phyloP scores from a whole-genome alignment of 1,140 invertebrate genomes.

The Drosophila bipectinata region DNA sequence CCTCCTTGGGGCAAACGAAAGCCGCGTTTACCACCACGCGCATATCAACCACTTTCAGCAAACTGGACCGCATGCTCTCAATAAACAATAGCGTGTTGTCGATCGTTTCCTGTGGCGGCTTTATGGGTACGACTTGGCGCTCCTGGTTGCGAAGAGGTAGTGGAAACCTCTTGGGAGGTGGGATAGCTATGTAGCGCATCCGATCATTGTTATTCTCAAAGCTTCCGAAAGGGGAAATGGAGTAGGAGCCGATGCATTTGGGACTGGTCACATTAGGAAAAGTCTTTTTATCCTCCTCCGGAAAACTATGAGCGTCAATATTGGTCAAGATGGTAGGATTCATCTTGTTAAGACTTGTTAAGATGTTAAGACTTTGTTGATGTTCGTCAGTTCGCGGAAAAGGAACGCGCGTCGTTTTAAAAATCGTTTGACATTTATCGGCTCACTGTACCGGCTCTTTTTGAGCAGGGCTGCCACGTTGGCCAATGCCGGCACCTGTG shows the following conservation, averaged over 20 bases:
- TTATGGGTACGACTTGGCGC: background rate
- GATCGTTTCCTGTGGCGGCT: background rate
- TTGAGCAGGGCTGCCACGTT: slow-evolving; percentile 4
- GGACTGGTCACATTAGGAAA: slow-evolving; percentile 40
- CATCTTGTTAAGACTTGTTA: background rate
- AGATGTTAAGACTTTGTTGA: background rate
- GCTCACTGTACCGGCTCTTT: no score
- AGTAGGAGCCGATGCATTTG: slow-evolving; percentile 26
- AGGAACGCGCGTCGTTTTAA: background rate
- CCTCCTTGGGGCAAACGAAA: slow-evolving; percentile 49
- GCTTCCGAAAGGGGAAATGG: slow-evolving; percentile 30
- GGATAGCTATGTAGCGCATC: slow-evolving; percentile 28
- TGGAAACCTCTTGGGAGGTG: slow-evolving; percentile 1
- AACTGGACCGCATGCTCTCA: background rate
- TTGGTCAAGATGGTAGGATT: background rate
- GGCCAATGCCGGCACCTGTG: background rate
- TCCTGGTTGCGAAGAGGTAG: slow-evolving; percentile 12
- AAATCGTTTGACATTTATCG: background rate
- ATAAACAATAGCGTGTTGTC: slow-evolving; percentile 52
- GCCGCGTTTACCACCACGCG: slow-evolving; percentile 17
- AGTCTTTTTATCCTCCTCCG: background rate
- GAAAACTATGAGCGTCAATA: slow-evolving; percentile 6
- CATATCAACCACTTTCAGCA: background rate
- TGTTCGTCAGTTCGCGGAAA: background rate
- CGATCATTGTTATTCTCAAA: slow-evolving; percentile 13